These are phyloP conservation scores for Propithecus perrieri DNA, from an alignment of 2,797 vertebrate species.

Conservation along the genomic window DNA sequence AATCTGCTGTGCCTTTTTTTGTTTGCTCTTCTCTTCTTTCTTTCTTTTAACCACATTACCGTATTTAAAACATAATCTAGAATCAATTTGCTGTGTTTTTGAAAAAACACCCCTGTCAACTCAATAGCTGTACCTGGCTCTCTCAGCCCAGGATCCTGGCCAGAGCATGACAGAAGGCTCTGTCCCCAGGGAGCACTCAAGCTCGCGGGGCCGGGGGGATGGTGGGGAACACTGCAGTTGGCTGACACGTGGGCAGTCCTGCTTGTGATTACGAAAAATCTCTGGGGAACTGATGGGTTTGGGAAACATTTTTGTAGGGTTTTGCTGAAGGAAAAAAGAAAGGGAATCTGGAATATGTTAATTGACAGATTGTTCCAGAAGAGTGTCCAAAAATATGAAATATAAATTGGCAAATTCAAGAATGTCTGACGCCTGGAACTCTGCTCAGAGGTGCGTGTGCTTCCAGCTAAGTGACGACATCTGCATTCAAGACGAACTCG, in stretches of 20 bases:
- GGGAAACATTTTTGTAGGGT: constrained; percentile 66
- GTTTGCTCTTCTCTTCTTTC: not conserved
- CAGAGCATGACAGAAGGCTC: not conserved
- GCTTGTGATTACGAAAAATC: constrained; percentile 52
- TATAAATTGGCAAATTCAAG: constrained; percentile 21
- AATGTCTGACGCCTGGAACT: constrained; percentile 3
- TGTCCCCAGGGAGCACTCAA: not conserved
- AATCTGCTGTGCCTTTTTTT: not conserved
- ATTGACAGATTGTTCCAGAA: constrained; percentile 51
- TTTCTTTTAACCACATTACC: not conserved
- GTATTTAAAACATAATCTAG: constrained; percentile 20
- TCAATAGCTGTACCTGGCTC: not conserved
- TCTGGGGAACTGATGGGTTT: constrained; percentile 33
- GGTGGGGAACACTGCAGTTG: rapidly evolving
- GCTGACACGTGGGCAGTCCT: not conserved
- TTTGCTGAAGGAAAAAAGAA: constrained; percentile 62
- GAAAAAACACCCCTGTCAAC: not conserved
- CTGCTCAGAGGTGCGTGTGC: not conserved
- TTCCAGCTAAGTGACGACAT: not conserved
- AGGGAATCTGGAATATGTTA: constrained; percentile 62
- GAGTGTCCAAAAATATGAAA: constrained; percentile 48
- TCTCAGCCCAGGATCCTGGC: not conserved
- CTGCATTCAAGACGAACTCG: not conserved
- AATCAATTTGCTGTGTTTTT: not conserved
- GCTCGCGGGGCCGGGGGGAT: not conserved